Evolutionary conservation across 1,140 invertebrate genomes (phyloP), one percentile per base, ranked within the genome.

Genomic region (Zaprionus inermis): DNA sequence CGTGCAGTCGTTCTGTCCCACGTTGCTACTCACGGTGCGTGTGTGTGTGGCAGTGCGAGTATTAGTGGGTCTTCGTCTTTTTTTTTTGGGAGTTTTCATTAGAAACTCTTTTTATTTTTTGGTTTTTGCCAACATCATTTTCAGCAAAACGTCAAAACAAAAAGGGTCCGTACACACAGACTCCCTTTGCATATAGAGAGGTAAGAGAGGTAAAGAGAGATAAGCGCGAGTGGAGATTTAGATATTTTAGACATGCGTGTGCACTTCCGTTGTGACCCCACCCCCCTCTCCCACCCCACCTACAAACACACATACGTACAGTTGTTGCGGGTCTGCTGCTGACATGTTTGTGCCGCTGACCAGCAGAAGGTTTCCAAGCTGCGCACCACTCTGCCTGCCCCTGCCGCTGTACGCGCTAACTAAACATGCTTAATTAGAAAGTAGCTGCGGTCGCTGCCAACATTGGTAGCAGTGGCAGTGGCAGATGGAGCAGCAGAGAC

Each of bases 351-450:
- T 56, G 58, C 38, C 61, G 60, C 75, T 64, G 74, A 75, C 78
- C 78, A 65, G 20, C 57, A 51, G 11, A 68, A 59, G 22, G 70
- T 52, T 34, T 51, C 41, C 55, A 57, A 55, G 41, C 64, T 24
- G 4, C 30, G 34, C 18, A 6, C 44, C 20, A 28, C 2, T 0
- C 1, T 4, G 14, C 46, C 20, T 44, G 10, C n/a, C 12, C 30
- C 16, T 1, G 5, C 1, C 49, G 5, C 32, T 22, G 7, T 44
- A 22, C 72, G 18, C 75, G 68, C 78, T 77, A 88, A 80, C 84
- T 88, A 89, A 88, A 79, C 84, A 89, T 67, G 84, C 84, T 89
- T 88, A 89, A 88, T 88, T 88, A 88, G 84, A 89, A 88, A 89
- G 84, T 78, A 77, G 82, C 82, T 79, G 78, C 76, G 83, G 79